Evolutionary conservation across 37 sponge, comb jelly and placozoan species (phyloP), one percentile per base, ranked within the genome.

Genomic region (Chondrosia reniformis): DNA sequence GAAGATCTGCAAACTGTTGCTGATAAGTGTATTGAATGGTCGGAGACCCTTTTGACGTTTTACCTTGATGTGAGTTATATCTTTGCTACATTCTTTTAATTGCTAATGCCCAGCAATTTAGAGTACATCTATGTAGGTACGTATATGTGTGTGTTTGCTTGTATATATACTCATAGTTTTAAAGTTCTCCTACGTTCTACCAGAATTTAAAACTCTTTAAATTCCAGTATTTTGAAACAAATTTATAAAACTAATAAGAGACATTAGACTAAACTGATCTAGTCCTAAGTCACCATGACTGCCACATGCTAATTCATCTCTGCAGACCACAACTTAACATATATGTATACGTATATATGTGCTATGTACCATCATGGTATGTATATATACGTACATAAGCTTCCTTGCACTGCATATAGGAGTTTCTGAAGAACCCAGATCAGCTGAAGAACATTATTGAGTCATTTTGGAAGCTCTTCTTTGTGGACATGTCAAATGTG

Each of bases 81-180:
- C 52, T 15, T 49, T 15, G 10, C 15, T 15, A 49, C 52, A 49
- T 15, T 15, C 15, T 49, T 15, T 49, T 19, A 49, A 10, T 15
- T 49, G 15, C 52, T 49, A 10, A 49, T 49, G 10, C 15, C 52
- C 52, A 19, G 15, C 52, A 19, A 10, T 49, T 10, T 15, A 19
- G 55, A 13, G 76, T 49, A 55, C 46, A n/a, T 46, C 55, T 77
- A 61, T 55, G 78, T 77, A 61, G 10, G 78, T 56, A 61, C 56
- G 78, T 55, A 30, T 31, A 38, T 77, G 61, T 31, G 78, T 55
- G 78, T 77, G 78, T 56, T 58, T 56, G 78, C 56, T 58, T 55
- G 78, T 55, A 33, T 77, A 38, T 56, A 61, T 56, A 49, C 15
- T 49, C 10, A 15, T 49, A 15, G n/a, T n/a, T n/a, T n/a, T n/a